Percentiles rank a stretch among this genome's conserved stretches.
Conservation (phyloP, 2,888 invertebrate genomes). For the Tipula lateralis region DNA sequence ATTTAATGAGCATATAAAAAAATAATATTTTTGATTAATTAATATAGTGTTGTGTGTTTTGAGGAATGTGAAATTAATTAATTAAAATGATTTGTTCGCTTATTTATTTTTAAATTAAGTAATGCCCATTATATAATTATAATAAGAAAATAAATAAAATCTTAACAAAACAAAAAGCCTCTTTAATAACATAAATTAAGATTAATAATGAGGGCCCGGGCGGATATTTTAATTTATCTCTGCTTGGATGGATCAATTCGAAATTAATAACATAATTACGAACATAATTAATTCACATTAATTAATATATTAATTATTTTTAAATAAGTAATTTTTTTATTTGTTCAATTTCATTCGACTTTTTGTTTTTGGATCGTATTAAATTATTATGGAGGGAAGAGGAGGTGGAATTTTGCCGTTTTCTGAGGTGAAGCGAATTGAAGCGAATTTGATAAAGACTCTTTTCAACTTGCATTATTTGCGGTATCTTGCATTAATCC, state of each 20-base stretch:
- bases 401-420: neutral
- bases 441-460: neutral
- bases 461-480: neutral
- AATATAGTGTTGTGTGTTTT: neutral
- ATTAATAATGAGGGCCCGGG: neutral
- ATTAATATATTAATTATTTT: neutral
- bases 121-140: neutral
- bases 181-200: neutral
- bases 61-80: neutral
- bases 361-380: neutral
- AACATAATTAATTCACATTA: neutral
- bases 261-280: neutral
- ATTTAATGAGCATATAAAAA: neutral
- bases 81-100: neutral
- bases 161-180: slow-evolving; percentile 6
- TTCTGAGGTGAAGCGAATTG: neutral
- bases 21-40: neutral
- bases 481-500: neutral
- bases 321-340: neutral
- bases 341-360: neutral
- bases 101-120: neutral
- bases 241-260: neutral
- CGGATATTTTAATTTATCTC: neutral
- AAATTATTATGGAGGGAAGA: neutral
- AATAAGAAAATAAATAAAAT: neutral